These are phyloP conservation scores for Rhynchophorus ferrugineus DNA, from an alignment of 1,140 invertebrate genomes.

Conservation along the genomic window DNA sequence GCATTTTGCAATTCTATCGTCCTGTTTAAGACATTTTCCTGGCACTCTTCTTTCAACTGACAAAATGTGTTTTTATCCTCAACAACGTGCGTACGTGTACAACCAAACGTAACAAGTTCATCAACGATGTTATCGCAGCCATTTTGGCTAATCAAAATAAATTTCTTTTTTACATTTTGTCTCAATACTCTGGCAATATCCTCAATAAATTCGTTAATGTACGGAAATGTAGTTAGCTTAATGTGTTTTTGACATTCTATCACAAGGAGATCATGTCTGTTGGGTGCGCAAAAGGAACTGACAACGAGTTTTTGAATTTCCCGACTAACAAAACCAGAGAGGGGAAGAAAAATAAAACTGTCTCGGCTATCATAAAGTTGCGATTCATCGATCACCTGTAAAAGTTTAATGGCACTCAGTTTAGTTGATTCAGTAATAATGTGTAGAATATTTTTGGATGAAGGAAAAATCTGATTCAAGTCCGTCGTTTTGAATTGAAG, in stretches of 20 bases:
- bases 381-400: neutral
- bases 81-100: neutral
- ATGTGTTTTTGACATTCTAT: neutral
- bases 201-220: neutral
- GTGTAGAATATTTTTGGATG: neutral
- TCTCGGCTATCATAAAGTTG: neutral
- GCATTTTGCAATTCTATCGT: neutral
- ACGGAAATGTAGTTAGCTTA: neutral
- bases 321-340: neutral
- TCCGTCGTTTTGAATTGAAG: neutral
- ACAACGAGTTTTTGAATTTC: neutral
- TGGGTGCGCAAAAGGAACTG: neutral
- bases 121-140: neutral
- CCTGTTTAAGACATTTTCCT: neutral
- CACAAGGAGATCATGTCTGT: neutral
- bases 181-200: neutral
- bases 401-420: neutral
- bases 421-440: neutral
- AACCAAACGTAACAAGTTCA: neutral
- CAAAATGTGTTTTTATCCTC: neutral
- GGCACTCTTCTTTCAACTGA: neutral
- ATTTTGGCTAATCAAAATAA: neutral
- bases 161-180: neutral
- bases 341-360: neutral
- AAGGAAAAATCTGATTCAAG: conserved; percentile 3